Base-by-base conservation (phyloP, 2,113 vertebrate genomes). In the Hypocryptadius cinnamomeus region DNA sequence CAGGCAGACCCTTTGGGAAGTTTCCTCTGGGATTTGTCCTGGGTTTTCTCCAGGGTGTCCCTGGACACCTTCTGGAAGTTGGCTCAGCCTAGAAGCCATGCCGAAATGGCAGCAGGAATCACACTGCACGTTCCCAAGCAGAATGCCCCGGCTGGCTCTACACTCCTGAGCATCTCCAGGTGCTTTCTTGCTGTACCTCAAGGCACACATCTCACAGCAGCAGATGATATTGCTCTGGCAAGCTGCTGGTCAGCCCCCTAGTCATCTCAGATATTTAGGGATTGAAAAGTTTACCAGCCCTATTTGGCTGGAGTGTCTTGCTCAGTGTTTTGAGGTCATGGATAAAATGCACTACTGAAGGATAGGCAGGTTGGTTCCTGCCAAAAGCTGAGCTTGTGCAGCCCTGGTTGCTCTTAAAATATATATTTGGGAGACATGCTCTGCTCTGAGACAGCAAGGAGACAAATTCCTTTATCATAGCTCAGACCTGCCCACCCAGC, bases 161-260 rank as follows among this genome's bases (percentile, higher is more conserved):
- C 0, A 0, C 19, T 48, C 19, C 31, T 12, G 5, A 71, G 28
- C 51, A 64, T 85, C 70, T 37, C 22, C 48, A 44, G 0, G 0
- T 9, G 17, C n/a, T 74, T 68, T 68, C 66, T 40, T 48, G 47
- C 18, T 74, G 48, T 33, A 37, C 24, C 17, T 79, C 44, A 47
- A 53, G 61, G 48, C 20, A 19, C 25, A 56, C 21, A 33, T 6
- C 64, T 80, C 60, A 15, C 24, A n/a, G 16, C 39, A 9, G 56
- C 48, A 47, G 79, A 54, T 80, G 59, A 47, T 35, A 14, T 5
- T 71, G 21, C 25, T 69, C 87, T 77, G 59, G 25, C 15, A 77
- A 81, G 35, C 39, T 79, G 40, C 39, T 77, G 68, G 31, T 37
- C 45, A 82, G 53, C 14, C n/a, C 37, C 63, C 5, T 2, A 7